Conservation (phyloP, 2,113 vertebrate species). For the Cariama cristata region DNA sequence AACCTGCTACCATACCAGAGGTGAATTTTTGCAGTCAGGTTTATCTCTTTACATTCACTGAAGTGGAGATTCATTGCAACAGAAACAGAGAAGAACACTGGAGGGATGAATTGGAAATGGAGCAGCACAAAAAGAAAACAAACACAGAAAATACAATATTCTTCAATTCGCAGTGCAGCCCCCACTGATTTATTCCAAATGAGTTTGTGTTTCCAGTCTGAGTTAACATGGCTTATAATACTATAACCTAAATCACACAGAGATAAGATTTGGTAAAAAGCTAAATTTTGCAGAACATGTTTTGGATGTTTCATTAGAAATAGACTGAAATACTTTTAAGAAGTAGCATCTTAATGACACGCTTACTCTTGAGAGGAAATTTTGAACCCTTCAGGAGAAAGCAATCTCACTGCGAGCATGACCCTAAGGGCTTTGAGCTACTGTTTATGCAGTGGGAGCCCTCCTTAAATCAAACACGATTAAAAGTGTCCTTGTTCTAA, state of each 20-base stretch:
- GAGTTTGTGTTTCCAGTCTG: background rate
- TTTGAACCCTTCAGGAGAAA: background rate
- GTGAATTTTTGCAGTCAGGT: background rate
- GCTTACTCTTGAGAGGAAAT: background rate
- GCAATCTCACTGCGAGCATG: background rate
- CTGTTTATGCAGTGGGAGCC: background rate
- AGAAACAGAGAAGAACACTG: constrained; percentile 3
- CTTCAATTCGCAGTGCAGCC: background rate
- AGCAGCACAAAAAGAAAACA: constrained; percentile 13
- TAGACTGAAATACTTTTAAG: background rate
- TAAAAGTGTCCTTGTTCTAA: background rate
- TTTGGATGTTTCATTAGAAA: background rate
- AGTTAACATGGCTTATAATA: background rate
- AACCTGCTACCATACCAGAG: background rate
- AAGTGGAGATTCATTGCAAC: constrained; percentile 10
- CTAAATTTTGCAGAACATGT: background rate
- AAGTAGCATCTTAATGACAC: background rate
- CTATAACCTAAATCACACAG: background rate
- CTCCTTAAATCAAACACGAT: background rate
- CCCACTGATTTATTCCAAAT: background rate
- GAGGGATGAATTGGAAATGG: background rate
- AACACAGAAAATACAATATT: background rate
- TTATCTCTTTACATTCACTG: background rate
- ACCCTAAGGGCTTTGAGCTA: background rate
- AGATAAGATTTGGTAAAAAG: background rate